Evolutionary conservation across 2,888 invertebrate species (phyloP).

Genomic region (Ichneumoninae sp.): DNA sequence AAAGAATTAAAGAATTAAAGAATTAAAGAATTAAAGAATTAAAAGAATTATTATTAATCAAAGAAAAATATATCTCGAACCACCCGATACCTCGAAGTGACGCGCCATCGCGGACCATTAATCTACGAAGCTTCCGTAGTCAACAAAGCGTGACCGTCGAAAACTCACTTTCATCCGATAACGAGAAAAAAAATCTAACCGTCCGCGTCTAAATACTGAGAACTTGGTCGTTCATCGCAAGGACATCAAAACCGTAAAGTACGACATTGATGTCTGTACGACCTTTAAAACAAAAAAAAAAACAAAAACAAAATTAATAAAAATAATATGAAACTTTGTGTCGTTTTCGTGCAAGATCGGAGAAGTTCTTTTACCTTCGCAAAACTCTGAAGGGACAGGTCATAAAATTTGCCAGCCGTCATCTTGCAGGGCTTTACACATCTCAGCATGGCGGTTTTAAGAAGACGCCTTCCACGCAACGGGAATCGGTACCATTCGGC

Average conservation of each 20-base stretch:
- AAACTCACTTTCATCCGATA: not conserved
- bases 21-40: too few species aligned
- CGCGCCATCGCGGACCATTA: not conserved
- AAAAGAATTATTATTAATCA: too few species aligned
- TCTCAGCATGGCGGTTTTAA: constrained; percentile 62
- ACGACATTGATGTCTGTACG: constrained; percentile 66
- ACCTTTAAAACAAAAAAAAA: constrained; percentile 46
- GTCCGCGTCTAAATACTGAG: not conserved
- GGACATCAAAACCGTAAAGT: constrained; percentile 66
- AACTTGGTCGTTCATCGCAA: constrained; percentile 42
- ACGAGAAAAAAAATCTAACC: not conserved
- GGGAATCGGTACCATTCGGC: constrained; percentile 65
- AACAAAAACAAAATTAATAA: not conserved
- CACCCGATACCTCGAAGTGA: not conserved
- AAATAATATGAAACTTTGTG: too few species aligned
- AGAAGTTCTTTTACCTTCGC: constrained; percentile 47
- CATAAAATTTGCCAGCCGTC: constrained; percentile 64
- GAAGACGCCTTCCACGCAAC: constrained; percentile 37
- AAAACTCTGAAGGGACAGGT: constrained; percentile 64
- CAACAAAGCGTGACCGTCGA: not conserved
- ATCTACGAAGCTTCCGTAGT: not conserved
- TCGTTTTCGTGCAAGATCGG: not conserved
- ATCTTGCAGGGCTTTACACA: constrained; percentile 59
- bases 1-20: too few species aligned
- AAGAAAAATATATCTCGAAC: too few species aligned